Conservation (phyloP, 2,797 vertebrate species). For the Dendrocincla tyrannina region DNA sequence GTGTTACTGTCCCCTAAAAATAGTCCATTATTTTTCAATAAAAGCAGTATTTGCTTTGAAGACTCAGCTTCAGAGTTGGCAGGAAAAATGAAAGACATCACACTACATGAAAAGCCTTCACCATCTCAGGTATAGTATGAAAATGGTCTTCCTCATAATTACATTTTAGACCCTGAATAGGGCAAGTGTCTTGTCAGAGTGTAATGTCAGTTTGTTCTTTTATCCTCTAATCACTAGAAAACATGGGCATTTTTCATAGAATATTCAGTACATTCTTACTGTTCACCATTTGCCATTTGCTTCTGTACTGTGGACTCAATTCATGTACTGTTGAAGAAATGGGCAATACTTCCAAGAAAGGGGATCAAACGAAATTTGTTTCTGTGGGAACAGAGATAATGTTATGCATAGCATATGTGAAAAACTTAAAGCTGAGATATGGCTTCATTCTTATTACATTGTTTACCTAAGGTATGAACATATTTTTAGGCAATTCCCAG, state of each 20-base stretch:
- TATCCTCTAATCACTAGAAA: not conserved
- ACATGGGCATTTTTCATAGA: not conserved
- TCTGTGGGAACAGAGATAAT: not conserved
- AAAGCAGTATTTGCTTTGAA: not conserved
- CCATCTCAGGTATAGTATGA: constrained; percentile 37
- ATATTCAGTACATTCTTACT: not conserved
- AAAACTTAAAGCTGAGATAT: not conserved
- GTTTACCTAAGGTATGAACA: not conserved
- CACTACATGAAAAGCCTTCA: not conserved
- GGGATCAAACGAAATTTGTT: not conserved
- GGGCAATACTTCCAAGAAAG: not conserved
- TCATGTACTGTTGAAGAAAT: not conserved
- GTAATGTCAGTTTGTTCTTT: not conserved
- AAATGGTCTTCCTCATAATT: not conserved
- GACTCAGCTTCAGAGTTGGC: not conserved
- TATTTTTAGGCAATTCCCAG: not conserved
- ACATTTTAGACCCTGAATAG: not conserved
- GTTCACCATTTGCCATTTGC: not conserved
- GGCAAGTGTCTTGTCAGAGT: not conserved
- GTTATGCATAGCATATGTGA: not conserved
- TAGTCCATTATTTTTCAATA: not conserved
- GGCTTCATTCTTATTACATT: not conserved
- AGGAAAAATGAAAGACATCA: not conserved
- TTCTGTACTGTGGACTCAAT: not conserved
- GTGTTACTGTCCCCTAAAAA: not conserved